Evolutionary conservation across 2,888 invertebrate species (phyloP).

Genomic region (Emmelina monodactyla): DNA sequence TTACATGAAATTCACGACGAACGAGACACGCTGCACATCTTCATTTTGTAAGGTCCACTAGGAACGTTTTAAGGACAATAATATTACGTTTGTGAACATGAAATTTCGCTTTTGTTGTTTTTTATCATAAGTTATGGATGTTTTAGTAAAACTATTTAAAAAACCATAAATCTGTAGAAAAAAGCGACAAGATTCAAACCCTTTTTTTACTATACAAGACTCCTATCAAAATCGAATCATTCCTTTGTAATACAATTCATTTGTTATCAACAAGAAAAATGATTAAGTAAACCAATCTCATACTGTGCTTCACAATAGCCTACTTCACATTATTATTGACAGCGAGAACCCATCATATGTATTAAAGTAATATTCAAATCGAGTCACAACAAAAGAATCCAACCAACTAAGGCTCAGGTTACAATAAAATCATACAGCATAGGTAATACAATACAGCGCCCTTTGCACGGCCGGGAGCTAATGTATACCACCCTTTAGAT

Average conservation of each 20-base stretch:
- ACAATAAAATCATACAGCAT: slow-evolving; percentile 47
- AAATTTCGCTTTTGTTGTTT: no score
- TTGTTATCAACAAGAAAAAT: not conserved
- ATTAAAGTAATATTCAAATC: slow-evolving; percentile 59
- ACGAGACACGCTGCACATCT: no score
- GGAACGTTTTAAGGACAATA: no score
- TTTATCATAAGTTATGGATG: no score
- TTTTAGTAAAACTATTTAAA: no score
- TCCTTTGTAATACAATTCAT: not conserved
- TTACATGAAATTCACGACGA: no score
- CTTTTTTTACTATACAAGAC: slow-evolving; percentile 3
- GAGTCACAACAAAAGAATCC: slow-evolving; percentile 52
- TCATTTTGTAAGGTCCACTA: no score
- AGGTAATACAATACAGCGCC: slow-evolving; percentile 54
- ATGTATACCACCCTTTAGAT: slow-evolving; percentile 14
- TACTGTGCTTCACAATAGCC: slow-evolving; percentile 11
- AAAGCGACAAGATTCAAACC: slow-evolving; percentile 16
- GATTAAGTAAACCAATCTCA: slow-evolving; percentile 1
- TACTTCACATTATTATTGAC: slow-evolving; percentile 27
- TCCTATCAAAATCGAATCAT: slow-evolving; percentile 8
- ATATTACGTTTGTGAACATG: no score
- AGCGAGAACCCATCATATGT: slow-evolving; percentile 38
- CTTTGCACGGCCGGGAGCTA: slow-evolving; percentile 22
- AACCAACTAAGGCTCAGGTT: slow-evolving; percentile 41
- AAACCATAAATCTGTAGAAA: no score